Evolutionary conservation across 2,113 vertebrate species (phyloP).

Genomic region (Aspidoscelis tigris): DNA sequence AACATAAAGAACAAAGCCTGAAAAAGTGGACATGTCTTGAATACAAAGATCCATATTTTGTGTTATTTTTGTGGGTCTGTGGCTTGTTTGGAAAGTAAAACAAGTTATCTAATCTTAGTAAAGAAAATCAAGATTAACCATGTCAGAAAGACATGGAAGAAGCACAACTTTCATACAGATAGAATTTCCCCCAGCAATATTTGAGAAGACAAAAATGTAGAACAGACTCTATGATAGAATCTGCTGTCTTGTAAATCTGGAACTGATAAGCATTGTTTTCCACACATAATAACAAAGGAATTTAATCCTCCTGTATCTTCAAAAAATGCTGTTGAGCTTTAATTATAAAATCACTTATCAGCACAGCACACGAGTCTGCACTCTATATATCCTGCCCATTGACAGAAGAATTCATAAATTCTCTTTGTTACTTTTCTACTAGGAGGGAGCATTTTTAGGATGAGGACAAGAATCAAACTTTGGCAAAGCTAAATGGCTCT

Average conservation of each 20-base stretch:
- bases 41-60: background rate
- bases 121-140: background rate
- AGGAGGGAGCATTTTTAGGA: background rate
- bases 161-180: background rate
- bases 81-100: background rate
- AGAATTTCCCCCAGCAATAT: background rate
- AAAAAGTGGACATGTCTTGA: background rate
- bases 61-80: background rate
- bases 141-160: background rate
- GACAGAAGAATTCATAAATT: conserved; percentile 21
- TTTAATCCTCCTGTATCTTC: background rate
- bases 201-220: background rate
- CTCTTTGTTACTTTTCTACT: background rate
- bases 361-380: background rate
- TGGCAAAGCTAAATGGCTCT: background rate
- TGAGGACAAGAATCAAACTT: background rate
- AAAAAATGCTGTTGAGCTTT: background rate
- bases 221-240: background rate
- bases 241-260: conserved; percentile 1
- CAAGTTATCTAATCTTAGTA: background rate
- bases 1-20: background rate
- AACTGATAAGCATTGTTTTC: conserved; percentile 11
- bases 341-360: conserved; percentile 20
- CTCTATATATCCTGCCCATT: conserved; percentile 5
- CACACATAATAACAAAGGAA: background rate